Percentiles rank a stretch among this genome's conserved stretches.
Evolutionary conservation across 2,797 vertebrate species (phyloP).

Genomic region (Diglossa cyanea): DNA sequence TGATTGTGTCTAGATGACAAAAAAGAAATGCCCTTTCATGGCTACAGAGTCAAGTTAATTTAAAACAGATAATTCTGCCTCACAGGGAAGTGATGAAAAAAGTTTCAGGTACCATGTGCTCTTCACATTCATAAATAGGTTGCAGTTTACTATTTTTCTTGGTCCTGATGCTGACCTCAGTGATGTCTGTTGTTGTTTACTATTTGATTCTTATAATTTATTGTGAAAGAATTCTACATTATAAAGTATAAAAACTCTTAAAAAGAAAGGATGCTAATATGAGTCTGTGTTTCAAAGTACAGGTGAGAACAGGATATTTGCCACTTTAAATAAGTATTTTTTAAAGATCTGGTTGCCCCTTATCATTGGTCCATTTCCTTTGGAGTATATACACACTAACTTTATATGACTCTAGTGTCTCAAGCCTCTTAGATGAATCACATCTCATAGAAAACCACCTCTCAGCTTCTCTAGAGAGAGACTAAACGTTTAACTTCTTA

Average conservation of each 20-base stretch:
- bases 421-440: background rate
- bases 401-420: background rate
- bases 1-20: background rate
- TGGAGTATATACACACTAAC: background rate
- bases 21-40: background rate
- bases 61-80: background rate
- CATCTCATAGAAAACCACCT: background rate
- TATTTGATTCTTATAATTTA: background rate
- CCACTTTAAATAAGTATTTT: background rate
- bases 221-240: background rate
- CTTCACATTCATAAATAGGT: background rate
- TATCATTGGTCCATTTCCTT: background rate
- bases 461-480: background rate
- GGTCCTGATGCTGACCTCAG: background rate
- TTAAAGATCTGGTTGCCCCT: background rate
- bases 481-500: background rate
- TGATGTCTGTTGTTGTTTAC: background rate
- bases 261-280: background rate
- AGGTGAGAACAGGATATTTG: background rate
- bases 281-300: background rate
- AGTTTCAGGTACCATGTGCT: background rate
- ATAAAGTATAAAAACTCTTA: background rate
- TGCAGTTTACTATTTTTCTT: background rate
- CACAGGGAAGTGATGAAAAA: background rate
- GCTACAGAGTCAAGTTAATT: background rate